phyloP scores from a whole-genome alignment of 2,797 vertebrate genomes.

The Fistularia tabacaria region DNA sequence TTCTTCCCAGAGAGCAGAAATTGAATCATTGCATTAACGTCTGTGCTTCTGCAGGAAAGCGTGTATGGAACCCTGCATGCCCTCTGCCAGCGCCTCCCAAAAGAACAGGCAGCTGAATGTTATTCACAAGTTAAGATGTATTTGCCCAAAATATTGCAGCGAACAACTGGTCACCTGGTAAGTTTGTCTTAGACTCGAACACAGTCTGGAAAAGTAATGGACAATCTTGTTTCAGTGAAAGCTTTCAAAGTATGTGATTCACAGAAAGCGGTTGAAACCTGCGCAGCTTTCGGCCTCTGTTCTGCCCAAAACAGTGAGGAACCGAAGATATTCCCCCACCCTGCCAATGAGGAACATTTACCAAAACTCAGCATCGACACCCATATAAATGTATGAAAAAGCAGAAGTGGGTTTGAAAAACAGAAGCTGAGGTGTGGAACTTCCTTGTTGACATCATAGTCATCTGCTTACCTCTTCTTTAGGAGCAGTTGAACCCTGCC shows the following conservation, averaged over 20 bases:
- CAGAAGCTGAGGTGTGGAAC: conserved; percentile 12
- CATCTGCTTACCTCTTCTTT: conserved; percentile 3
- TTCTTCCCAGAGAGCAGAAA: neutral
- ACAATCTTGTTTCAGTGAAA: neutral
- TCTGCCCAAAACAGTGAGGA: conserved; percentile 25
- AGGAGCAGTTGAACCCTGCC: conserved; percentile 56
- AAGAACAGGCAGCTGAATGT: conserved; percentile 40
- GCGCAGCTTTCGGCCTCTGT: conserved; percentile 67
- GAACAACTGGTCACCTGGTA: conserved; percentile 46
- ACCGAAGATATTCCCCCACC: conserved; percentile 9
- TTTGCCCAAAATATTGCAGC: conserved; percentile 57
- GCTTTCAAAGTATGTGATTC: neutral
- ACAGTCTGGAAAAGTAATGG: neutral
- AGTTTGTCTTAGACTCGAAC: conserved; percentile 4
- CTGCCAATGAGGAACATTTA: neutral
- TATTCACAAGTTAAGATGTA: conserved; percentile 49
- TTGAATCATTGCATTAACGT: neutral
- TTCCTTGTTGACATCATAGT: neutral
- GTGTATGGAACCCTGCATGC: conserved; percentile 44
- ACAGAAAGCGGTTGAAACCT: conserved; percentile 62
- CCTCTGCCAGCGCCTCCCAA: conserved; percentile 53
- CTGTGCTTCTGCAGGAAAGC: conserved; percentile 38
- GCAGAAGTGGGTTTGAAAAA: conserved; percentile 10
- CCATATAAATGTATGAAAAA: conserved; percentile 29
- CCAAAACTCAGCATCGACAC: conserved; percentile 8